Percentiles rank a stretch among this genome's conserved stretches.
Evolutionary conservation across 2,797 vertebrate genomes (phyloP).

Genomic region (Neostethus bicornis): DNA sequence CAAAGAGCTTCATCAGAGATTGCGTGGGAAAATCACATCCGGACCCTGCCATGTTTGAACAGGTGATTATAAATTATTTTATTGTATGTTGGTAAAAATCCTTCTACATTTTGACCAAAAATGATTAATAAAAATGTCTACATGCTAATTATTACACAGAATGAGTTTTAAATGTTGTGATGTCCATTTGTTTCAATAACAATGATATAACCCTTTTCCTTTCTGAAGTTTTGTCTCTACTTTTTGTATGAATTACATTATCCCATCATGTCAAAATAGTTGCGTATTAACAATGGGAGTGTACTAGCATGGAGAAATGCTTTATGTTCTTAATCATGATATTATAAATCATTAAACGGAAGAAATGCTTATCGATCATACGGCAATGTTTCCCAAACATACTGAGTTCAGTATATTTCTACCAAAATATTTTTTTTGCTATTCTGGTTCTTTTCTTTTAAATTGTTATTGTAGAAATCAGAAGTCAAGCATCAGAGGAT

Average conservation of each 20-base stretch:
- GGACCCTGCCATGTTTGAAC: conserved; percentile 94
- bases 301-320: conserved; percentile 3
- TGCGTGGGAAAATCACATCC: conserved; percentile 88
- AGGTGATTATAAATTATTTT: conserved; percentile 54
- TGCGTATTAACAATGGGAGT: background rate
- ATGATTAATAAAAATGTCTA: conserved; percentile 2
- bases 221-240: background rate
- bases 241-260: background rate
- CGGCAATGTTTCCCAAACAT: background rate
- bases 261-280: too few species aligned
- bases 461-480: background rate
- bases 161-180: background rate
- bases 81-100: background rate
- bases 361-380: background rate
- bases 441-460: background rate
- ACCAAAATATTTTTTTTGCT: too few species aligned
- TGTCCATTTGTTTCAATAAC: background rate
- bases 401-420: background rate
- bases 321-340: background rate
- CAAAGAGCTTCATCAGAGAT: conserved; percentile 93
- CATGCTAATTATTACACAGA: background rate
- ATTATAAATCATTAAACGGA: background rate
- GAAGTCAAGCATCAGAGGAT: background rate
- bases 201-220: too few species aligned
- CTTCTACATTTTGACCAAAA: background rate